phyloP scores from a whole-genome alignment of 2,113 vertebrate genomes.

The Carassius carassius region DNA sequence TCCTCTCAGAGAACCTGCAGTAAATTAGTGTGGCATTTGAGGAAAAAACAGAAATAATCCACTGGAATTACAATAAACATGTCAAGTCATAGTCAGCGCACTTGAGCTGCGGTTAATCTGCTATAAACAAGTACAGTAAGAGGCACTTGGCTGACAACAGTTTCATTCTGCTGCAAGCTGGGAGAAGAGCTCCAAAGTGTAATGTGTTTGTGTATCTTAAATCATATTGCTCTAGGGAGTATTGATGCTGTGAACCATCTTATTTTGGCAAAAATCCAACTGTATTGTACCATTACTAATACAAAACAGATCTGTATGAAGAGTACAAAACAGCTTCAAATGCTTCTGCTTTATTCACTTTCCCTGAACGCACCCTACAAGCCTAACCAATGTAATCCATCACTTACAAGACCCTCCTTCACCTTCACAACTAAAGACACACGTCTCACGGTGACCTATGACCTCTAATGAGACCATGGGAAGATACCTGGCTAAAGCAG shows the following conservation, averaged over 20 bases:
- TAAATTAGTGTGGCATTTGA: constrained; percentile 18
- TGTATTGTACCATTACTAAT: background rate
- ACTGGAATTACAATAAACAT: constrained; percentile 17
- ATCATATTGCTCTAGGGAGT: background rate
- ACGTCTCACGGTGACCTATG: background rate
- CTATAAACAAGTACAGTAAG: constrained; percentile 5
- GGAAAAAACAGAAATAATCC: background rate
- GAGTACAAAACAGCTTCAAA: background rate
- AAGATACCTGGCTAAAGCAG: background rate
- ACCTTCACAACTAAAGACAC: background rate
- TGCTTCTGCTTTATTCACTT: background rate
- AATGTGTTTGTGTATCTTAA: background rate
- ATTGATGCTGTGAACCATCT: background rate
- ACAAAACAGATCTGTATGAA: background rate
- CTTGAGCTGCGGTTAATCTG: background rate
- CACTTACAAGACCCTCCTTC: background rate
- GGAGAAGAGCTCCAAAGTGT: background rate
- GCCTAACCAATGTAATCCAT: background rate
- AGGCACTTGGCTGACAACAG: background rate
- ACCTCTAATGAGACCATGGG: background rate
- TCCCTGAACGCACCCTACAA: background rate
- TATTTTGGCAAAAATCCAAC: background rate
- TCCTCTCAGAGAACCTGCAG: background rate
- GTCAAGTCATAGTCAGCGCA: constrained; percentile 19
- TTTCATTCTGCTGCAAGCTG: too few relatives aligned